phyloP scores from a whole-genome alignment of 2,113 vertebrate genomes.

The Australoheros scitulus region DNA sequence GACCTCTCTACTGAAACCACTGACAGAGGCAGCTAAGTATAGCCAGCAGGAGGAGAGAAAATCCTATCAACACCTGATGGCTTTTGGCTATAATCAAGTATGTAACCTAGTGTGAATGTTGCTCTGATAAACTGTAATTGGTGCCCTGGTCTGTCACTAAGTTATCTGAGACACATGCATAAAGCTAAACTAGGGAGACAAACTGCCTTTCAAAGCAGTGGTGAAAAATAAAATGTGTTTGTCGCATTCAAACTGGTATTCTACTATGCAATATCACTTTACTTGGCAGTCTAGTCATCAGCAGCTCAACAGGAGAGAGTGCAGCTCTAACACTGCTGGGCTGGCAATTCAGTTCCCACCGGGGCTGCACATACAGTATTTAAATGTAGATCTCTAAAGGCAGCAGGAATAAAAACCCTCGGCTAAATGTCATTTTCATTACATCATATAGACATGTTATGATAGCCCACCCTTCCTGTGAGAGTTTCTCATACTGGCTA shows the following conservation, averaged over 20 bases:
- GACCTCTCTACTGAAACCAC: neutral
- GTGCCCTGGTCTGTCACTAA: neutral
- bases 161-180: neutral
- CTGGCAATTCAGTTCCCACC: slow-evolving; percentile 31
- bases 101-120: neutral
- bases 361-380: slow-evolving; percentile 24
- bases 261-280: slow-evolving; percentile 33
- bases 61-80: neutral
- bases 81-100: neutral
- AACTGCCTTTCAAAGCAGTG: neutral
- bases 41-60: neutral
- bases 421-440: slow-evolving; percentile 31
- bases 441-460: slow-evolving; percentile 18
- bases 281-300: slow-evolving; percentile 31
- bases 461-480: slow-evolving; percentile 1
- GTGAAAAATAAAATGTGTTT: neutral
- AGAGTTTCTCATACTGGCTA: slow-evolving; percentile 23
- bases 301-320: slow-evolving; percentile 29
- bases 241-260: slow-evolving; percentile 7
- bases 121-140: neutral
- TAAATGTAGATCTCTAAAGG: slow-evolving; percentile 26
- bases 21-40: neutral
- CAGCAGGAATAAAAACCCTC: slow-evolving; percentile 18
- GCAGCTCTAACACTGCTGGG: slow-evolving; percentile 22
- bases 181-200: neutral